Base-by-base conservation (phyloP, 1,140 invertebrate genomes). In the Antheraea pernyi region DNA sequence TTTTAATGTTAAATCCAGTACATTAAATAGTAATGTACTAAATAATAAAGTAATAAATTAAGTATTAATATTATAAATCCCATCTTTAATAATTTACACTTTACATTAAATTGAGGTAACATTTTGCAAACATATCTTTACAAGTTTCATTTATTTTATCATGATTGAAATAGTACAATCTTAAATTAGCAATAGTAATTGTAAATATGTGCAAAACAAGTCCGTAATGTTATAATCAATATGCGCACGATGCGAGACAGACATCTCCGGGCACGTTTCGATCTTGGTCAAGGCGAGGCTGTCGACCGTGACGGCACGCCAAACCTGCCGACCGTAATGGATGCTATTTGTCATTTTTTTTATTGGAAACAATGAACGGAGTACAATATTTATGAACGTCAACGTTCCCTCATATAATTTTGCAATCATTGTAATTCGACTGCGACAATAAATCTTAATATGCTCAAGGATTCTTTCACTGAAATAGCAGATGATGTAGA, bases 281-380 rank as follows among this genome's bases (percentile, higher is more conserved):
- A 89, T 81, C 76, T 88, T 88, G 88, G 88, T 90, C 88, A 90
- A 90, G 88, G 88, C 80, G 76, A 89, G 80, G 78, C 77, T 82
- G 78, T 76, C 80, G 86, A 85, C 82, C 86, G 85, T 90, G 88
- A 84, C 80, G 79, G 77, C 77, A 82, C 78, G 87, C 85, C 84
- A 88, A 81, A 76, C 83, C 74, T 79, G 79, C 77, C 64, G 42
- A 70, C 19, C 62, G 75, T 86, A 84, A 85, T 85, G 76, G 73
- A 77, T 73, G 73, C 76, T 71, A 79, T 85, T 84, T 86, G 76
- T 85, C 77, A 78, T 80, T 74, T 81, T 83, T 84, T 84, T 83
- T 84, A 84, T 79, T 79, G 70, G 73, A 82, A 74, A 78, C 80
- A 80, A 77, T 75, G 68, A 75, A 46, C 69, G 46, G 66, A 61